A percentile compares a stretch with the other conserved stretches of the same genome.
Conservation (phyloP, 2,113 vertebrate species). For the Cephalopterus ornatus region DNA sequence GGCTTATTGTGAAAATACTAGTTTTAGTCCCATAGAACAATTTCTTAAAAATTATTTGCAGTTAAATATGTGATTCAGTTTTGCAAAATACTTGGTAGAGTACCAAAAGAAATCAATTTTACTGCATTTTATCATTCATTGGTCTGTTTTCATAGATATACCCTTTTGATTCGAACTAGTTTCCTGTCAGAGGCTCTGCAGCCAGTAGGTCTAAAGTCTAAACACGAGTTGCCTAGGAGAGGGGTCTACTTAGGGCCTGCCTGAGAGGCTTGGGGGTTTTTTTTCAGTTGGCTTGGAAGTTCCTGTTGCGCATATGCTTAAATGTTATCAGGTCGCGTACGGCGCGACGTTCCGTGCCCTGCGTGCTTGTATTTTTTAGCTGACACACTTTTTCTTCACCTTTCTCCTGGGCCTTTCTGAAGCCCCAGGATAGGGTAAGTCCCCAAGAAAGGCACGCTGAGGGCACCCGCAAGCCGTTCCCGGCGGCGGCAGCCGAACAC, state of each 20-base stretch:
- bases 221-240: neutral
- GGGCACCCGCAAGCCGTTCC: accelerated
- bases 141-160: neutral
- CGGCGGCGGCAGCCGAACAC: accelerated
- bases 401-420: neutral
- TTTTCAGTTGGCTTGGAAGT: too few relatives aligned
- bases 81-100: neutral
- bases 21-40: neutral
- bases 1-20: neutral
- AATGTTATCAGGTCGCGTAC: neutral
- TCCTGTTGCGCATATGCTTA: neutral
- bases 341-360: neutral
- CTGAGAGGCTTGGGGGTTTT: too few relatives aligned
- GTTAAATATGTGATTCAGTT: neutral
- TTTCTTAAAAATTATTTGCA: neutral
- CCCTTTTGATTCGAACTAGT: neutral
- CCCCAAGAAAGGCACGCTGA: accelerated
- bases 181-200: neutral
- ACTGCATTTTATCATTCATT: neutral
- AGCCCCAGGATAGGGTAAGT: accelerated
- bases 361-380: accelerated
- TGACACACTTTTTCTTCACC: neutral
- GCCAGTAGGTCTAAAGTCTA: neutral
- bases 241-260: neutral
- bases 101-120: neutral